phyloP scores from a whole-genome alignment of 2,797 vertebrate genomes.

The Vespertilio murinus region DNA sequence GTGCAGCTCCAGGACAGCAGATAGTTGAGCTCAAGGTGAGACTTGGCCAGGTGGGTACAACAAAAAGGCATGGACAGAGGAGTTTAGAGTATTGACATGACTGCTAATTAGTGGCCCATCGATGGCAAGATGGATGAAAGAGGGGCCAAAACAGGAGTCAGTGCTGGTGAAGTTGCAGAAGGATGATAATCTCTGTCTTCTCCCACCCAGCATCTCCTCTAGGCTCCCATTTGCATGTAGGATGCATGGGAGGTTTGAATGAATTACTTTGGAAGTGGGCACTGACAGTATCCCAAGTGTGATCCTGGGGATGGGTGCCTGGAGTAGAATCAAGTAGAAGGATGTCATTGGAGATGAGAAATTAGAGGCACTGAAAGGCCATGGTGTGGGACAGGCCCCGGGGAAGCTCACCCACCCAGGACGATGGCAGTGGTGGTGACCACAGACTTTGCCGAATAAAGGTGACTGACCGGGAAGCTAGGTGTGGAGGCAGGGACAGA shows the following conservation, averaged over 20 bases:
- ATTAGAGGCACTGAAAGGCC: not conserved
- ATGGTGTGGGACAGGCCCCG: not conserved
- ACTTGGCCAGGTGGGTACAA: not conserved
- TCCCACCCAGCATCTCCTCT: not conserved
- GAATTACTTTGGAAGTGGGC: not conserved
- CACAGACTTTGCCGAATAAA: not conserved
- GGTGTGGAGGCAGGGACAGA: not conserved
- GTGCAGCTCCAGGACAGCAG: not conserved
- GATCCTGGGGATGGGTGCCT: not conserved
- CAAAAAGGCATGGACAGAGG: not conserved
- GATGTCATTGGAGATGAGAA: not conserved
- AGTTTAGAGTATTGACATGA: not conserved
- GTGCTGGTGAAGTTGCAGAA: not conserved
- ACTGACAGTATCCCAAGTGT: not conserved
- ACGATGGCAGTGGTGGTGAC: accelerated
- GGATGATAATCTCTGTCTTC: not conserved
- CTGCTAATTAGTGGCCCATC: not conserved
- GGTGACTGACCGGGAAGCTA: not conserved
- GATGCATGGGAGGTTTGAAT: not conserved
- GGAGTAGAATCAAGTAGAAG: not conserved
- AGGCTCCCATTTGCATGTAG: not conserved
- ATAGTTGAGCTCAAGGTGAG: not conserved
- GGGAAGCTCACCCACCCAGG: not conserved
- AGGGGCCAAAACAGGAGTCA: not conserved
- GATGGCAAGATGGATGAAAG: not conserved